Conservation (phyloP, 2,113 vertebrate genomes). For the Camarhynchus parvulus region DNA sequence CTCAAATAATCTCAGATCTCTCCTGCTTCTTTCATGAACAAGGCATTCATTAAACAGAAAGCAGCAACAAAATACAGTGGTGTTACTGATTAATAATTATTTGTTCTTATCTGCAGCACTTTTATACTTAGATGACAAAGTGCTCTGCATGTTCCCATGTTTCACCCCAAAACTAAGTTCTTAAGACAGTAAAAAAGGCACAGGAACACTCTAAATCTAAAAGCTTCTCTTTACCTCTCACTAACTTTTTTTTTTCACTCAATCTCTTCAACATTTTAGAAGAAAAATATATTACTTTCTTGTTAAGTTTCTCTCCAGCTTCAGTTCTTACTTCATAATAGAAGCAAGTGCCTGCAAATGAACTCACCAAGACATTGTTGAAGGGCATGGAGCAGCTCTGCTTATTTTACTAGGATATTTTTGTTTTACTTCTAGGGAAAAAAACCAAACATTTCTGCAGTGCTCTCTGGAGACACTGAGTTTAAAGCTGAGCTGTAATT, state of each 20-base stretch:
- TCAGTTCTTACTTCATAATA: background rate
- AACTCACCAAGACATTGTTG: background rate
- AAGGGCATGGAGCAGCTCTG: background rate
- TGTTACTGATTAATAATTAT: background rate
- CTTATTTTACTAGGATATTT: background rate
- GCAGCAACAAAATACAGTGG: background rate
- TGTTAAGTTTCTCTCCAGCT: background rate
- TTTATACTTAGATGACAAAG: background rate
- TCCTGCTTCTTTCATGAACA: background rate
- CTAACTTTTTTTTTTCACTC: background rate
- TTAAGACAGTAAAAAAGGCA: background rate
- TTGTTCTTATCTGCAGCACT: background rate
- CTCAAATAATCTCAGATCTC: background rate
- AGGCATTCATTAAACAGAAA: background rate
- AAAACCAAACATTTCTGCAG: background rate
- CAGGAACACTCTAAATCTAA: background rate
- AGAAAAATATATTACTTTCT: background rate
- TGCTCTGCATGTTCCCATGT: background rate
- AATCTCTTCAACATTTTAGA: background rate
- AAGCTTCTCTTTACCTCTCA: background rate
- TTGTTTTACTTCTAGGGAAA: background rate
- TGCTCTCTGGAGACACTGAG: background rate
- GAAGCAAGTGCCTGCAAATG: background rate
- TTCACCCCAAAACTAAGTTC: background rate
- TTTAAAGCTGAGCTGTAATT: background rate